Evolutionary conservation across 2,888 invertebrate species (phyloP), one percentile per base, ranked within the genome.

Genomic region (Nemoura dubitans): DNA sequence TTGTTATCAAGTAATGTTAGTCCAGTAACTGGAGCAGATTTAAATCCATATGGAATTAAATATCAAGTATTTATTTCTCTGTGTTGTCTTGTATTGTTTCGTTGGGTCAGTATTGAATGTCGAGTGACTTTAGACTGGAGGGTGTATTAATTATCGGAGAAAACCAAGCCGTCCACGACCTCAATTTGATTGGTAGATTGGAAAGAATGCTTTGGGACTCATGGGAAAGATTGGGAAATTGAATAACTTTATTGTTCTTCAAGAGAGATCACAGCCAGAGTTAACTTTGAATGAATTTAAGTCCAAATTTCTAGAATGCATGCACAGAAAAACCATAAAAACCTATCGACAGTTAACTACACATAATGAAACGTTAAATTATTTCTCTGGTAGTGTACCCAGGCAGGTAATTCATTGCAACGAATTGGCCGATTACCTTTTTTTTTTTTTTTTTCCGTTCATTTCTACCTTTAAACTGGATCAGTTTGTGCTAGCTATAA

Each of bases 111-210:
- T 81, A 30, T 81, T 30, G 30, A 30, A 83, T 30, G 76, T 28
- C 5, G 76, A 84, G 59, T 76, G 84, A 26, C 43, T 76, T 76
- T 84, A 84, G 84, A 76, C 27, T 84, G 84, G 76, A 84, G 27
- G 10, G 27, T 76, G 84, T 84, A 27, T 26, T 59, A 84, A 29
- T n/a, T 84, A 76, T 28, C 30, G 76, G 27, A 59, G 21, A 59
- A 59, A 76, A 76, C 84, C 28, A 84, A 83, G 59, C 84, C 84
- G 84, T 84, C 84, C 84, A 84, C 84, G 5, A 84, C 76, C 84
- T 28, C 84, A 76, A 84, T 76, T 84, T 59, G 43, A 43, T 84
- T 59, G 76, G 76, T 27, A 43, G 28, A 28, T 81, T 76, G 59
- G 84, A 76, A 76, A 76, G 76, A 29, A 59, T 21, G 27, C 21